Base-by-base conservation (phyloP, 1,140 invertebrate genomes). In the Anastatus disparis region DNA sequence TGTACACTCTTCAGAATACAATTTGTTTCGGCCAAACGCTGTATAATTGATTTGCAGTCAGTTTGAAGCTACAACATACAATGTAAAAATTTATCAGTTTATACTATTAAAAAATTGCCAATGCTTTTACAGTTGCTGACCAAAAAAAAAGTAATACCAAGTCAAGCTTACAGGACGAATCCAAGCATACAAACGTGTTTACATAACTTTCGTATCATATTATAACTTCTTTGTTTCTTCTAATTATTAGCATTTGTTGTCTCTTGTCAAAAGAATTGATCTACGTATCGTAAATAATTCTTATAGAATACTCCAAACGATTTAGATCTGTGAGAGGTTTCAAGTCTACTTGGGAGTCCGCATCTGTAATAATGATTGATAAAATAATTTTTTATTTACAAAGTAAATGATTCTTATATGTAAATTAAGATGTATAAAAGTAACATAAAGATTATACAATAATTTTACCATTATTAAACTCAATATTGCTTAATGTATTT, bases 141-240 rank as follows among this genome's bases (percentile, higher is more conserved):
- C 31, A 2, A 52, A 59, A 48, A 55, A 31, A 38, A 3, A 20
- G 38, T 56, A 20, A 38, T 38, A 56, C 27, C 55, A 56, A 56
- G 15, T 38, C n/a, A 29, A 56, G n/a, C 24, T n/a, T 29, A 17
- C 35, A 20, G 3, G 55, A 22, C 13, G 29, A 56, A 56, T 20
- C 2, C 15, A 56, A 40, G n/a, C 55, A 56, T 2, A 56, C 29
- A 56, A 56, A 56, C 20, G 55, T 56, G 26, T 56, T 56, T 12
- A 31, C 3, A 15, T 20, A 56, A 38, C n/a, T 56, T n/a, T 31
- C 17, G 29, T 35, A 56, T 7, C 35, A 15, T 56, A 56, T 24
- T 7, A 17, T 22, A 9, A 35, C 10, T 24, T 35, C 38, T 56
- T 40, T 56, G 2, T 24, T 40, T 35, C 22, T 56, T 8, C 17